Conservation (phyloP, 1,140 invertebrate species). For the Ridgeia piscesae region DNA sequence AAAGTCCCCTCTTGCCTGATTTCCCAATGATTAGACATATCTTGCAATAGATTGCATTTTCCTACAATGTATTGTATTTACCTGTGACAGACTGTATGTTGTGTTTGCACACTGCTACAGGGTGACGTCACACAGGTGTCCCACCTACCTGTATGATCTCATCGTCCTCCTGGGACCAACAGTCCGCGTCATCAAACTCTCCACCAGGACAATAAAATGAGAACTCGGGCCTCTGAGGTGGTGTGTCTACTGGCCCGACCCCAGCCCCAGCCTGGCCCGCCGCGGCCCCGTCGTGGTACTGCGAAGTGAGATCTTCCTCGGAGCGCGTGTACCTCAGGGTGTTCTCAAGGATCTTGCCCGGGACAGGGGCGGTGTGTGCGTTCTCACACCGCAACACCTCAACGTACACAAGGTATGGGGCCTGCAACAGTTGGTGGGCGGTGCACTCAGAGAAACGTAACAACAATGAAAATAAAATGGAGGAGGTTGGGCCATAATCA, state of each 20-base stretch:
- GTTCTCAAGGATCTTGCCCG: constrained; percentile 68
- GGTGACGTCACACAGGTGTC: constrained; percentile 47
- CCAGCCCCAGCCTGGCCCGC: background rate
- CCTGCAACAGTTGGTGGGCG: constrained; percentile 62
- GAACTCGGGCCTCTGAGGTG: constrained; percentile 42
- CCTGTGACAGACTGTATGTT: no score
- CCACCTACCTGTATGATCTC: constrained; percentile 72
- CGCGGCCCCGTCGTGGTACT: constrained; percentile 28
- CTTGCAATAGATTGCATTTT: no score
- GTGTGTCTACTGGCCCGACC: constrained; percentile 16
- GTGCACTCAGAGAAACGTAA: no score
- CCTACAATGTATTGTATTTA: no score
- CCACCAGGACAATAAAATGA: constrained; percentile 35
- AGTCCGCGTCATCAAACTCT: constrained; percentile 68
- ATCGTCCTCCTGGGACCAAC: constrained; percentile 95
- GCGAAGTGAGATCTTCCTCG: constrained; percentile 81
- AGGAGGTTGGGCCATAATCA: no score
- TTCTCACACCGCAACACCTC: constrained; percentile 93
- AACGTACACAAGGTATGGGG: constrained; percentile 96
- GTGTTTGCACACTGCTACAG: background rate
- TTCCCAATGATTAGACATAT: no score
- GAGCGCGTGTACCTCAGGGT: constrained; percentile 86
- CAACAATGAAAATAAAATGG: no score
- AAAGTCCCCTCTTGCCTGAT: no score
- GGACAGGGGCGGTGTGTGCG: constrained; percentile 75